Conservation (phyloP, 2,113 vertebrate genomes). For the Varanus salvator region DNA sequence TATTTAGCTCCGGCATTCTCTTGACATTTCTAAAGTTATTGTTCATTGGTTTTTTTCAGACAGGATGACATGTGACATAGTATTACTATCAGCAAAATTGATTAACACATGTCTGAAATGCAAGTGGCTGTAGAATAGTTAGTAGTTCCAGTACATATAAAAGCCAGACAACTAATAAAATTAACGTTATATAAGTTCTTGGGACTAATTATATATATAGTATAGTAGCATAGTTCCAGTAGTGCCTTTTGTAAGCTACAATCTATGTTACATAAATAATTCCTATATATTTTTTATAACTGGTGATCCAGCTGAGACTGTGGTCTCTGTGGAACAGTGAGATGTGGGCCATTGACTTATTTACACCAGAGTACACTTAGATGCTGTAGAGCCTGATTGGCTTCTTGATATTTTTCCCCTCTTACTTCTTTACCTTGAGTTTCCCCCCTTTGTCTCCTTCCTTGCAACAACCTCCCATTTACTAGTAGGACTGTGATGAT, state of each 20-base stretch:
- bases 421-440: too few relatives aligned
- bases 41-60: neutral
- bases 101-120: slow-evolving; percentile 8
- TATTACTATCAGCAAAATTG: neutral
- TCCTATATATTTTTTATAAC: neutral
- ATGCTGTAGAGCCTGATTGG: too few relatives aligned
- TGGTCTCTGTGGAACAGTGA: too few relatives aligned
- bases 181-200: neutral
- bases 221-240: neutral
- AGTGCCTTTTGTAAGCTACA: neutral
- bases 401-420: too few relatives aligned
- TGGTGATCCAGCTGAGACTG: too few relatives aligned
- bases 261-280: neutral
- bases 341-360: too few relatives aligned
- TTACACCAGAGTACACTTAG: too few relatives aligned
- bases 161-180: neutral
- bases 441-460: too few relatives aligned
- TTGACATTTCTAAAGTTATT: neutral
- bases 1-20: neutral
- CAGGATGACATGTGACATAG: neutral
- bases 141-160: neutral
- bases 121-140: neutral
- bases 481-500: too few relatives aligned
- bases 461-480: too few relatives aligned
- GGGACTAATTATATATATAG: neutral